Base-by-base conservation (phyloP, 2,888 invertebrate species). In the Crepidodera aurea region DNA sequence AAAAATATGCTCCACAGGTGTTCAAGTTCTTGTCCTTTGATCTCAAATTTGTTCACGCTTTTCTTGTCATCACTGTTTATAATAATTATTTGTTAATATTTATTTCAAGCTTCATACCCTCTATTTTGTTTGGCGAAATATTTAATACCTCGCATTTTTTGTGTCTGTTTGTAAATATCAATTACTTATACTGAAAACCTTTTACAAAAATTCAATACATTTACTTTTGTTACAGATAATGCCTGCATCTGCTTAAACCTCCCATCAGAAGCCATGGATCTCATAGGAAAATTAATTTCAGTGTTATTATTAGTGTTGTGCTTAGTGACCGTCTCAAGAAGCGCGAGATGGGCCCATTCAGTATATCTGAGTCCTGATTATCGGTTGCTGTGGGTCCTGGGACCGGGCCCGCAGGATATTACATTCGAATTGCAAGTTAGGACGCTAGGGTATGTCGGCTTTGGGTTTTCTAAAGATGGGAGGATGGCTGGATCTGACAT, bases 361-460 rank as follows among this genome's bases (percentile, higher is more conserved):
- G 85, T 74, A 78, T 86, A 77, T 83, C 82, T 81, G 22, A 84
- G 83, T 66, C 86, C 86, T 4, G 86, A 80, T 68, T 81, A 81
- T 69, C 77, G 79, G 71, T 82, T 92, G 65, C 84, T 91, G 75
- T 92, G 92, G 92, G 90, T 90, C 74, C 86, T 89, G 77, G 85
- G 86, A 3, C 90, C 91, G 74, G 82, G 82, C 56, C 84, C 85
- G 56, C 88, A 89, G 78, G 90, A 91, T 80, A 89, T 93, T 76
- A 91, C 90, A 72, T 92, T 94, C 80, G 89, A 92, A 79, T 84
- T 93, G 78, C 92, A 92, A 82, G 93, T 91, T 77, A 87, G 86
- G 82, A 93, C 93, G 64, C 85, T 86, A 74, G 95, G 95, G 71
- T 95, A 93, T 81, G 89, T 95, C 67, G 94, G 92, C 39, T 87